Base-by-base conservation (phyloP, 2,888 invertebrate genomes). In the Oegoconia quadripuncta region DNA sequence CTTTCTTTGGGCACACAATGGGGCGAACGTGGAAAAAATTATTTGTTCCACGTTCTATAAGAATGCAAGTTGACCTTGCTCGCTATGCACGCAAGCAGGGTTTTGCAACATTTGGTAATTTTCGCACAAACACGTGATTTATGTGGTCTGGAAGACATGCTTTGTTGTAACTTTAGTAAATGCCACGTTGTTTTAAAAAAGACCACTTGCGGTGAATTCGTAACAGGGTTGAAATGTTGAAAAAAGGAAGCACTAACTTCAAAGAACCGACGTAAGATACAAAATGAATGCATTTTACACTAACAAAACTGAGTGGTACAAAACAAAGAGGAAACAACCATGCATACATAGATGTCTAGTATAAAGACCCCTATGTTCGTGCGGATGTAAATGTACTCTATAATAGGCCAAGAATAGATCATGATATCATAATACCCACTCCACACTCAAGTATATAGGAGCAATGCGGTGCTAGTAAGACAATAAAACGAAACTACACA, bases 51-150 rank as follows among this genome's bases (percentile, higher is more conserved):
- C n/a, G n/a, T n/a, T n/a, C n/a, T n/a, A n/a, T n/a, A 52, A 61
- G 61, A 63, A 73, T 73, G 70, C 64, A 66, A 51, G 59, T 55
- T 73, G 77, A 80, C 80, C 79, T 81, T 80, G 77, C 48, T 44
- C 43, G 44, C 46, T 52, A 65, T 65, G 69, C 66, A 73, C 54
- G 62, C 64, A 38, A 44, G 25, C 50, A 56, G 39, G 57, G 57
- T 71, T 75, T 82, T 70, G 77, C 73, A 74, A 79, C 80, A 77
- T 82, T 83, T 78, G 78, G 72, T 64, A 55, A 72, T 66, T 75
- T 82, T 81, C 72, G 75, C 78, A 74, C 70, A 73, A 64, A 64
- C 62, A 43, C 46, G 62, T 86, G 81, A 87, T 86, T 86, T 84
- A 84, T 81, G 52, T 55, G 44, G 55, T 48, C 59, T 59, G 55